Evolutionary conservation across 2,888 invertebrate species (phyloP).

Genomic region (Pandemis heparana): DNA sequence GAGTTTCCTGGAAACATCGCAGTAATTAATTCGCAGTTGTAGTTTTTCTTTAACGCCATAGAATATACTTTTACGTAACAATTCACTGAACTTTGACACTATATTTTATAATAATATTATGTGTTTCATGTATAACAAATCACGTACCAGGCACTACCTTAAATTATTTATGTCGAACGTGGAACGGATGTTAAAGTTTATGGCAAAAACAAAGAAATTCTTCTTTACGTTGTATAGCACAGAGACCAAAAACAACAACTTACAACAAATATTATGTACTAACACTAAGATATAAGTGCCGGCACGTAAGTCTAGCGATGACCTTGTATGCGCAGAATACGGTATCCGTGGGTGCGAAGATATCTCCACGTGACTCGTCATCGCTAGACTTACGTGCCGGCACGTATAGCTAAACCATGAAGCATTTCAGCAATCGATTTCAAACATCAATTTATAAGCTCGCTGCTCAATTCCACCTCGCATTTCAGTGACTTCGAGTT

Average conservation of each 20-base stretch:
- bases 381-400: too few relatives aligned
- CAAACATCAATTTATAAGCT: constrained; percentile 5
- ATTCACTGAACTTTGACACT: not conserved
- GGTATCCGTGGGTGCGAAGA: too few relatives aligned
- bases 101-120: not conserved
- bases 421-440: not conserved
- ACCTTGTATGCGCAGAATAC: too few relatives aligned
- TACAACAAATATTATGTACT: not conserved
- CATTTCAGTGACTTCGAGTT: constrained; percentile 11
- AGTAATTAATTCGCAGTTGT: constrained; percentile 23
- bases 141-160: too few relatives aligned
- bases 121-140: not conserved
- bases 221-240: too few relatives aligned
- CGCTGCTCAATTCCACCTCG: constrained; percentile 8
- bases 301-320: too few relatives aligned
- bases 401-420: not conserved
- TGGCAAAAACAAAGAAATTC: too few relatives aligned
- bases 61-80: not conserved
- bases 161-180: too few relatives aligned
- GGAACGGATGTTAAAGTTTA: too few relatives aligned
- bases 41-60: constrained; percentile 5
- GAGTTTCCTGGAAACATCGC: constrained; percentile 7
- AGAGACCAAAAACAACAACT: too few relatives aligned
- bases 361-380: too few relatives aligned
- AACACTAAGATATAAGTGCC: too few relatives aligned